Percentiles rank a stretch among this genome's conserved stretches.
Evolutionary conservation across 1,140 invertebrate genomes (phyloP).

Genomic region (Telenomus remus): DNA sequence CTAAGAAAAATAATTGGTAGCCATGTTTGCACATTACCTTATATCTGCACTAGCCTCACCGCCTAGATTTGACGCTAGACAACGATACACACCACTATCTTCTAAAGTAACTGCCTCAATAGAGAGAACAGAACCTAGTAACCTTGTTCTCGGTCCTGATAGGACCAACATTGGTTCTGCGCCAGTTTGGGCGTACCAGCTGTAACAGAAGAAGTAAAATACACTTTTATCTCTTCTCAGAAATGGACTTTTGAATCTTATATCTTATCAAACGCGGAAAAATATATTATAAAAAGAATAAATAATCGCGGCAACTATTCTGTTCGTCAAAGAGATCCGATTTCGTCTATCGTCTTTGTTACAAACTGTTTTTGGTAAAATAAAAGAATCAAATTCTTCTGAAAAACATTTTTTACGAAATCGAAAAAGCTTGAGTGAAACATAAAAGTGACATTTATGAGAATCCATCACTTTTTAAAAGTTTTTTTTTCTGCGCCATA

Average conservation of each 20-base stretch:
- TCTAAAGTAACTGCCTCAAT: constrained; percentile 83
- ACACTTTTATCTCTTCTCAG: background rate
- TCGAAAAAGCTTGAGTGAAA: too few relatives aligned
- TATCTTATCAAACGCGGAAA: too few relatives aligned
- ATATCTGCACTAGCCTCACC: constrained; percentile 83
- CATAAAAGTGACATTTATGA: too few relatives aligned
- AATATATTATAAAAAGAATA: too few relatives aligned
- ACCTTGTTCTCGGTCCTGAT: constrained; percentile 79
- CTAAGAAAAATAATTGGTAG: background rate
- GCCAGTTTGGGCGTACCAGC: constrained; percentile 82
- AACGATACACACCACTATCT: constrained; percentile 83
- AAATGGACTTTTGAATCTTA: background rate
- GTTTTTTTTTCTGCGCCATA: too few relatives aligned
- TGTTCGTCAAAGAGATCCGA: too few relatives aligned
- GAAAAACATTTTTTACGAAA: too few relatives aligned
- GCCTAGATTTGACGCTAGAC: constrained; percentile 81
- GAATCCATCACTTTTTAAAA: too few relatives aligned
- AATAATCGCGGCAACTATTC: background rate
- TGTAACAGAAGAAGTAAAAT: constrained; percentile 63
- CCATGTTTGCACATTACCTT: constrained; percentile 58
- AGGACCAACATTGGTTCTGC: constrained; percentile 79
- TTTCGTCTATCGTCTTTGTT: too few relatives aligned
- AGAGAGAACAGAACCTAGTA: constrained; percentile 82
- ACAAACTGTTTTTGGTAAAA: too few relatives aligned
- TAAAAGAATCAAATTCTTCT: too few relatives aligned